Evolutionary conservation across 2,113 vertebrate genomes (phyloP).

Genomic region (cat (Felis catus)): DNA sequence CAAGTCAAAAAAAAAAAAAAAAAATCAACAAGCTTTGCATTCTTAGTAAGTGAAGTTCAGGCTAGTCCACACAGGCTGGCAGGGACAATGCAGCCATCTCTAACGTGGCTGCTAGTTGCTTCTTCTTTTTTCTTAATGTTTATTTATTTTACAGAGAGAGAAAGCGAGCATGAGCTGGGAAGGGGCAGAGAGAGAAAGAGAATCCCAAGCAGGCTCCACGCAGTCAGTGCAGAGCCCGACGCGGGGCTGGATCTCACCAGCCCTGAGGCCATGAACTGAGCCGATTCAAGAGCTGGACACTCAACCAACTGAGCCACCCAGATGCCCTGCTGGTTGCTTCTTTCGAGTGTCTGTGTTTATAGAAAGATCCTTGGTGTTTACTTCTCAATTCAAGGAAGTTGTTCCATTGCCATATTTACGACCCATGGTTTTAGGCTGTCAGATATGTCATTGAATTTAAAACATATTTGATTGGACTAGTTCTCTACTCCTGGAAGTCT

Average conservation of each 20-base stretch:
- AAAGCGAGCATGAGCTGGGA: too few relatives aligned
- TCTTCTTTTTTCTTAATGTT: not conserved
- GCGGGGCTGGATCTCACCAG: too few relatives aligned
- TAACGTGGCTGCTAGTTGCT: not conserved
- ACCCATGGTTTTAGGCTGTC: not conserved
- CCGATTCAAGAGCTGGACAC: too few relatives aligned
- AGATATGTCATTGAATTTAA: not conserved
- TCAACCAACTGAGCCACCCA: too few relatives aligned
- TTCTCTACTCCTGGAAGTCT: not conserved
- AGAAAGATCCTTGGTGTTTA: not conserved
- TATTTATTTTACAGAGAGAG: too few relatives aligned
- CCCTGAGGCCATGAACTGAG: too few relatives aligned
- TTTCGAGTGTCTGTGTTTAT: not conserved
- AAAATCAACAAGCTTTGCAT: not conserved
- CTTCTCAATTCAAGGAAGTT: not conserved
- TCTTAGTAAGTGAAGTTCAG: not conserved
- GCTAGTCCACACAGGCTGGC: not conserved
- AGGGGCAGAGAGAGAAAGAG: too few relatives aligned
- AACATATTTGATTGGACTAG: not conserved
- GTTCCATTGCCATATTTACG: not conserved
- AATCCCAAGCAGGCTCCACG: too few relatives aligned
- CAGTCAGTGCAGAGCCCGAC: too few relatives aligned
- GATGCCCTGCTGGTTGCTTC: not conserved
- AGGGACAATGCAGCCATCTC: not conserved
- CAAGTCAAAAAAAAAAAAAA: too few relatives aligned